Conservation (phyloP, 2,797 vertebrate genomes). For the Pseudochirops corinnae region DNA sequence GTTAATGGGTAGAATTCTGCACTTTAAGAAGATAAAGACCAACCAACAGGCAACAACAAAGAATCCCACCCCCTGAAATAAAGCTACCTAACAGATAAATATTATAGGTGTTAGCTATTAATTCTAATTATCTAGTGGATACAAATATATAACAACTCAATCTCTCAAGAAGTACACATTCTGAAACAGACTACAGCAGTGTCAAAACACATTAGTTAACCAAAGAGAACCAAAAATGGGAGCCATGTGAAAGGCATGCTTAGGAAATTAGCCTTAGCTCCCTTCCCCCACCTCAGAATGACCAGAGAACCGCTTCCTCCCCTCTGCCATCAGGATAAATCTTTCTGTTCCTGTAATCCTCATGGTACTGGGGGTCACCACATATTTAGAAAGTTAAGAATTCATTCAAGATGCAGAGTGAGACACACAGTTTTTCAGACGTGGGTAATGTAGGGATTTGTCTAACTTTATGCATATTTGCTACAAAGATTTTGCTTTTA, state of each 20-base stretch:
- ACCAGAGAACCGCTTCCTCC: not conserved
- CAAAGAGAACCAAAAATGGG: not conserved
- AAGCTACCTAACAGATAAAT: not conserved
- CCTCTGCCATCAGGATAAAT: not conserved
- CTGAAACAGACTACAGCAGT: not conserved
- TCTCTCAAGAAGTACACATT: not conserved
- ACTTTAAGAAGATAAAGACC: not conserved
- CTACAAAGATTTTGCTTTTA: not conserved
- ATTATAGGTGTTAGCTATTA: not conserved
- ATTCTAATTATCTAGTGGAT: not conserved
- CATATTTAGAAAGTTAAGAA: not conserved
- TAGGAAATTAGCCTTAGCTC: not conserved
- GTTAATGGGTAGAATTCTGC: not conserved
- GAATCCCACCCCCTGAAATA: not conserved
- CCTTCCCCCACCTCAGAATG: not conserved
- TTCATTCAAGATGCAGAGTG: not conserved
- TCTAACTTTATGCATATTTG: not conserved
- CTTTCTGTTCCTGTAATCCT: not conserved
- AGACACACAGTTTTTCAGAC: not conserved
- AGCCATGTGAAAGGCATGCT: not conserved
- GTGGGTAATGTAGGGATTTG: not conserved
- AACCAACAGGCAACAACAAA: not conserved
- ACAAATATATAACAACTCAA: not conserved
- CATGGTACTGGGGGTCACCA: not conserved
- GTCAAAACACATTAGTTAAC: not conserved